Evolutionary conservation across 2,888 invertebrate genomes (phyloP), one percentile per base, ranked within the genome.

Genomic region (Busseola fusca): DNA sequence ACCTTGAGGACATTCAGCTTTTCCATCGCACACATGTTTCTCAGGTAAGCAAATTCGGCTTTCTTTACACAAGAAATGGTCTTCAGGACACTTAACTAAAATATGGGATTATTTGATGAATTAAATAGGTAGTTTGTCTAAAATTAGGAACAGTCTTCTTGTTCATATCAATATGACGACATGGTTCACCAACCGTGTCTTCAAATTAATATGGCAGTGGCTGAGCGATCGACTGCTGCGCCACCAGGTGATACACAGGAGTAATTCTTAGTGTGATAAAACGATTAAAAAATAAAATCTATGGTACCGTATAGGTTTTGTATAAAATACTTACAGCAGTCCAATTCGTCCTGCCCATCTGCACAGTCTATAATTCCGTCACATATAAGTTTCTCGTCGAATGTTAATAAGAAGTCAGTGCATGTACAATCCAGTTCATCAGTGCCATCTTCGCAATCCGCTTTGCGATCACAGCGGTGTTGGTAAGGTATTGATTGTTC

Each of bases 371-470:
- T 93, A 76, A 96, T 94, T 30, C 97, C 98, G 91, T 98, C 97
- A 90, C 98, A 98, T 76, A 98, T 94, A 0, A 97, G 95, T 14
- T 94, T 91, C 18, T 96, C 95, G 75, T 95, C 89, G 60, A 91
- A 87, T 25, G 94, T 93, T 69, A 91, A 90, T 58, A 98, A 91
- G 86, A 96, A 97, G 87, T 98, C 98, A n/a, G 93, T 95, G 87
- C 98, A 98, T 0, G 96, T 96, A 88, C 98, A 98, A 74, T 96
- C 93, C 9, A 96, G 89, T 92, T 98, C 98, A 90, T 98, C 98
- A 0, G 97, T 97, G 7, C 97, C 97, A 93, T 98, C 98, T 92
- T 98, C 97, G 89, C 98, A 98, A 87, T 98, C 98, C 27, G 96
- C 91, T 72, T 96, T 93, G 58, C 96, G 96, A 87, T 98, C 96